These are phyloP conservation scores for Orbicella faveolata DNA, from an alignment of 64 coral and sea anemone species.

Conservation along the genomic window DNA sequence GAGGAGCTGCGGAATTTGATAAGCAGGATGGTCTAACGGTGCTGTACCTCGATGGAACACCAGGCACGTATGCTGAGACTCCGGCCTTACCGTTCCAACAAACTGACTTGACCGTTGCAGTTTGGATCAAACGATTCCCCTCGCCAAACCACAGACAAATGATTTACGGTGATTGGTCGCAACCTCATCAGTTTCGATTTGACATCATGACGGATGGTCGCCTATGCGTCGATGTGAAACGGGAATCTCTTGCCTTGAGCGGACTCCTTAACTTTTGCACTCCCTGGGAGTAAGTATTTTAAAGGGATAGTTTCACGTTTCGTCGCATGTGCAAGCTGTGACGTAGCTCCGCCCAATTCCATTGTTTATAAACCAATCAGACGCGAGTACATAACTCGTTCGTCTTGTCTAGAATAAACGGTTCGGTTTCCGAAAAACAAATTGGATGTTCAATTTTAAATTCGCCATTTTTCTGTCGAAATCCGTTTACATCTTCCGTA, in stretches of 20 bases:
- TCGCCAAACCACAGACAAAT: too few relatives aligned
- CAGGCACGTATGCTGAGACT: background rate
- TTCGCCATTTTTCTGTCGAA: too few relatives aligned
- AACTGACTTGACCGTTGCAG: background rate
- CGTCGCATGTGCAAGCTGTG: too few relatives aligned
- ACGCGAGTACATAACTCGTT: too few relatives aligned
- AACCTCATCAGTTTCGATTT: background rate
- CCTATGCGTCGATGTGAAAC: background rate
- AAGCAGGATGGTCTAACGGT: background rate
- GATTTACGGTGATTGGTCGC: conserved; percentile 8
- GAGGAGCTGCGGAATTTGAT: background rate
- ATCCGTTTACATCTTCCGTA: too few relatives aligned
- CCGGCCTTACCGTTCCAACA: background rate
- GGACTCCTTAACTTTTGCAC: background rate
- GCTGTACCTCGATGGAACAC: background rate
- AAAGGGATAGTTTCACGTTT: too few relatives aligned
- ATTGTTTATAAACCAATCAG: too few relatives aligned
- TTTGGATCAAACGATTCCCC: background rate
- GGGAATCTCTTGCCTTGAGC: background rate
- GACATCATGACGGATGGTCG: background rate
- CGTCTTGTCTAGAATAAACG: too few relatives aligned
- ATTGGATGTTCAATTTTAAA: too few relatives aligned
- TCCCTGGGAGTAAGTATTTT: background rate
- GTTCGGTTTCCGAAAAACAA: too few relatives aligned
- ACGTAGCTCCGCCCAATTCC: too few relatives aligned